Percentiles rank a stretch among this genome's conserved stretches.
phyloP scores from a whole-genome alignment of 2,888 invertebrate species.

The Spatulosminthurus flaviceps region DNA sequence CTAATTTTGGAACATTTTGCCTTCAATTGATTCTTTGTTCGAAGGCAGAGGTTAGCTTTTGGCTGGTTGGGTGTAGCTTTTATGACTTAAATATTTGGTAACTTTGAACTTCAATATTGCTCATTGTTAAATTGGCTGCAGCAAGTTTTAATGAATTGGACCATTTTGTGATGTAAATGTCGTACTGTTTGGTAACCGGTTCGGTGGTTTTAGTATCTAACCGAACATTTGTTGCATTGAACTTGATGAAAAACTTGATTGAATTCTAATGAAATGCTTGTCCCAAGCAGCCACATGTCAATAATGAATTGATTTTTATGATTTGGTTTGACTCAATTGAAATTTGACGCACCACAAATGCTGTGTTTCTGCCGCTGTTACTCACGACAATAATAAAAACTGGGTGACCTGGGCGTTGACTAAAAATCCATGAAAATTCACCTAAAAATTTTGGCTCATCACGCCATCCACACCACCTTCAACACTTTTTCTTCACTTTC shows the following conservation, averaged over 20 bases:
- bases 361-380: constrained; percentile 42
- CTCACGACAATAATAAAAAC: constrained; percentile 31
- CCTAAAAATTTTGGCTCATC: constrained; percentile 23
- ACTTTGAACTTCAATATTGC: constrained; percentile 32
- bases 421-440: constrained; percentile 6
- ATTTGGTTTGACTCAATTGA: constrained; percentile 45
- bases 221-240: neutral
- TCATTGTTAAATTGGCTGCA: constrained; percentile 35
- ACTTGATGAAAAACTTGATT: neutral
- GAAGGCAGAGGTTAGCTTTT: constrained; percentile 2
- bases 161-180: constrained; percentile 37
- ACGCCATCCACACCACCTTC: constrained; percentile 34
- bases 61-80: constrained; percentile 25
- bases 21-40: neutral
- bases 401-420: constrained; percentile 28
- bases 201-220: neutral
- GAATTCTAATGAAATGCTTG: too few species aligned
- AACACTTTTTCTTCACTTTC: constrained; percentile 42
- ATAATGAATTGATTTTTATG: constrained; percentile 25
- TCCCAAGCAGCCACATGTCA: neutral
- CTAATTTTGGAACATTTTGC: neutral
- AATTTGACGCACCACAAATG: constrained; percentile 40
- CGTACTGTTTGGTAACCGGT: constrained; percentile 27
- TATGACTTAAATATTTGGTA: neutral
- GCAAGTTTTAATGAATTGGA: constrained; percentile 22